Base-by-base conservation (phyloP, 2,113 vertebrate genomes). In the Pollimyrus isidori region DNA sequence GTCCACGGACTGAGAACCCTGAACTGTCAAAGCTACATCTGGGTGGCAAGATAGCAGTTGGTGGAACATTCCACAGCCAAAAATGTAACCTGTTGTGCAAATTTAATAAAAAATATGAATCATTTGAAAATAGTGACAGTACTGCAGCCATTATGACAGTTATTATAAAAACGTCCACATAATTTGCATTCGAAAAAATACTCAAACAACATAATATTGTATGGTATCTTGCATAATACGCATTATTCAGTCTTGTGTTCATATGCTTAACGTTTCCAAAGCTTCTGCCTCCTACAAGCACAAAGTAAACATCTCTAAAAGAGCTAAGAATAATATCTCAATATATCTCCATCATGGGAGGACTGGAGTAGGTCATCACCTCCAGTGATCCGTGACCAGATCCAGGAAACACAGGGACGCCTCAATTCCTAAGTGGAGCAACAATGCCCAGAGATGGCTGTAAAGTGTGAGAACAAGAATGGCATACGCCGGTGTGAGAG, bases 401-500 rank as follows among this genome's bases (percentile, higher is more conserved):
- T 26, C 46, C 7, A n/a, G 21, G 46, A 46, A n/a, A n/a, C 21
- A 10, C 9, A 10, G 11, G 23, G n/a, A 85, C 3, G 7, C 17
- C 15, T 45, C 19, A 42, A n/a, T 21, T 82, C 76, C 39, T 45
- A 13, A 7, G 39, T 23, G 80, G 35, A 46, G 92, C 91, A 90
- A 91, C 91, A 50, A n/a, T 50, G 83, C 0, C 39, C 83, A 45
- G 58, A 69, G n/a, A 17, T 46, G 23, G 56, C 39, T 23, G 26
- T 17, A 35, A 80, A 35, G 52, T 42, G 76, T 91, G 95, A 93
- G 94, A 65, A 65, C n/a, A 13, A 69, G 10, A 26, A 69, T 13
- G 62, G 10, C 62, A 69, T 30, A 30, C 62, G 30, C 26, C 13
- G 10, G 62, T 30, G 96, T 96, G 95, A 96, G 96, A 96, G 95